phyloP scores from a whole-genome alignment of 2,888 invertebrate genomes.

The Perdita meconis region DNA sequence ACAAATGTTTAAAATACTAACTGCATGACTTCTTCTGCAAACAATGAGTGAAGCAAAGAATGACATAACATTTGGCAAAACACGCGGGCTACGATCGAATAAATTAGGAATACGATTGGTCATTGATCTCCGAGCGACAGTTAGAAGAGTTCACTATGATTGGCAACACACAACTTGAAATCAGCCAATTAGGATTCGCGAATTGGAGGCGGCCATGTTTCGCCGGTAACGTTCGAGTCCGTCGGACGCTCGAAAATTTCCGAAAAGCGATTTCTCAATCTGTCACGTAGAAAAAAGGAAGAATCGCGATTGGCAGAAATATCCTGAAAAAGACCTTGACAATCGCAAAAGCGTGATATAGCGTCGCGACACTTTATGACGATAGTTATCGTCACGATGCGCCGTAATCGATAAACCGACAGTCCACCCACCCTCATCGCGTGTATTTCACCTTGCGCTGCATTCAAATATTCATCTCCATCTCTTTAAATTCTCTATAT shows the following conservation, averaged over 20 bases:
- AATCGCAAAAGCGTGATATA: slow-evolving; percentile 58
- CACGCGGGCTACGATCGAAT: slow-evolving; percentile 36
- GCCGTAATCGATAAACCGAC: slow-evolving; percentile 71
- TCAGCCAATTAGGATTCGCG: slow-evolving; percentile 41
- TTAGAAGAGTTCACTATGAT: slow-evolving; percentile 11
- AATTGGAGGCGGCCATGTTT: slow-evolving; percentile 41
- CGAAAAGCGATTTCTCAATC: neutral
- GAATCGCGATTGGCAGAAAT: slow-evolving; percentile 8
- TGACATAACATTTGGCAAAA: slow-evolving; percentile 54
- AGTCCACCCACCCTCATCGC: slow-evolving; percentile 59
- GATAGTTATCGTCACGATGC: slow-evolving; percentile 67
- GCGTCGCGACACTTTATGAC: slow-evolving; percentile 64
- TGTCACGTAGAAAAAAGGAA: neutral
- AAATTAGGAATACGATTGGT: slow-evolving; percentile 28
- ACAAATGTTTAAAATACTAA: neutral
- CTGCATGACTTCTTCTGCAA: neutral
- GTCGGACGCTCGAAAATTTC: neutral
- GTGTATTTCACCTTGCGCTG: slow-evolving; percentile 62
- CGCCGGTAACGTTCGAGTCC: slow-evolving; percentile 34
- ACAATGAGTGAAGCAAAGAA: slow-evolving; percentile 19
- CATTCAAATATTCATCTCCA: slow-evolving; percentile 70
- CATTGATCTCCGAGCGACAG: neutral
- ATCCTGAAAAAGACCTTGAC: slow-evolving; percentile 65
- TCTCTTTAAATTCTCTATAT: slow-evolving; percentile 50
- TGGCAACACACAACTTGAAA: slow-evolving; percentile 29